Evolutionary conservation across 2,888 invertebrate genomes (phyloP).

Genomic region (Limenitis camilla): DNA sequence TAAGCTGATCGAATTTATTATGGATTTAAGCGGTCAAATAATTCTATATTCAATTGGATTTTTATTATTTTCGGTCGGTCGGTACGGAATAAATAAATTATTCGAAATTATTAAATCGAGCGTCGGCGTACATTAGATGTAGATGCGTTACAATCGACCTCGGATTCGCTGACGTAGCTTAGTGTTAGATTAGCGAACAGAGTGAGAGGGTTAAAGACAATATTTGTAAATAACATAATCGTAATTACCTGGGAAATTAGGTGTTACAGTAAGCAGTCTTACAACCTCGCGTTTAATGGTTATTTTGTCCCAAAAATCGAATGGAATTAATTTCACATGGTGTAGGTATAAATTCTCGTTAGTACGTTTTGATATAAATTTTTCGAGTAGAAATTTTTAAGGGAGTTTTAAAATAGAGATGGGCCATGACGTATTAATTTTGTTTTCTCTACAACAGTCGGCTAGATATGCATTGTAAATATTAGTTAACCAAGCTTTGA

Average conservation of each 20-base stretch:
- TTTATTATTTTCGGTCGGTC: slow-evolving; percentile 54
- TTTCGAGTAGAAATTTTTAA: neutral
- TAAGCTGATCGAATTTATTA: slow-evolving; percentile 74
- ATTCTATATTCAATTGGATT: slow-evolving; percentile 58
- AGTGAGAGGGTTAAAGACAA: slow-evolving; percentile 76
- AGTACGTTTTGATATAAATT: too few species aligned
- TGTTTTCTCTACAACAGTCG: too few species aligned
- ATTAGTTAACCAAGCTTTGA: too few species aligned
- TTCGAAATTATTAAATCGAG: slow-evolving; percentile 56
- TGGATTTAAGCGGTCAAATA: slow-evolving; percentile 68
- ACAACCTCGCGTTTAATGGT: slow-evolving; percentile 23
- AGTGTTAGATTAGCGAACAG: slow-evolving; percentile 70
- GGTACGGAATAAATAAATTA: slow-evolving; percentile 46
- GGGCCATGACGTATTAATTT: neutral
- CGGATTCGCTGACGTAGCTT: slow-evolving; percentile 67
- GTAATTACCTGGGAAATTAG: slow-evolving; percentile 68
- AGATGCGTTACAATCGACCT: slow-evolving; percentile 65
- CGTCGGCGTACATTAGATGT: slow-evolving; percentile 55
- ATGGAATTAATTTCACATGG: neutral
- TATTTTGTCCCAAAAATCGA: slow-evolving; percentile 6
- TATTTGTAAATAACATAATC: slow-evolving; percentile 74
- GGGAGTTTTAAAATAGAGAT: neutral
- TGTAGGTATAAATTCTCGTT: neutral
- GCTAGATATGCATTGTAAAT: too few species aligned
- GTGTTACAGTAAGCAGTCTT: slow-evolving; percentile 52